phyloP scores from a whole-genome alignment of 2,888 invertebrate genomes.

The Dicyrtoma fusca region DNA sequence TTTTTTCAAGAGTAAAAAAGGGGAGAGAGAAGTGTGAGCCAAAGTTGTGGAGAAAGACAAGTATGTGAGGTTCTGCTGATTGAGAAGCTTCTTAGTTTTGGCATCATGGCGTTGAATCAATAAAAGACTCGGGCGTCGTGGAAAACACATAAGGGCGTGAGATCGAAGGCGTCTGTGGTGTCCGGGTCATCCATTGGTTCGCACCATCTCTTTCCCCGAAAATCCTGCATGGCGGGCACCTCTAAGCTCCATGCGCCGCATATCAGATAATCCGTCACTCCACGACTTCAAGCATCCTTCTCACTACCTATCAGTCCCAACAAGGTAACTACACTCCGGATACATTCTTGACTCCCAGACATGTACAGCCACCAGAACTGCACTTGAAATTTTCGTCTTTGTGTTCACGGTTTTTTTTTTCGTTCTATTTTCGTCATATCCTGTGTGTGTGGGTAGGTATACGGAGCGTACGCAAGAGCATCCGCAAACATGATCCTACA shows the following conservation, averaged over 20 bases:
- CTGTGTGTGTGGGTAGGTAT: background rate
- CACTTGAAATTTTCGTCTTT: background rate
- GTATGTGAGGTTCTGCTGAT: slow-evolving; percentile 19
- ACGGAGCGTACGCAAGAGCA: too few species aligned
- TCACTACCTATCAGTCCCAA: slow-evolving; percentile 13
- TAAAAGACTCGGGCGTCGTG: slow-evolving; percentile 57
- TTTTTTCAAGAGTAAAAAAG: background rate
- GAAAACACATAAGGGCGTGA: slow-evolving; percentile 57
- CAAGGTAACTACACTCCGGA: too few species aligned
- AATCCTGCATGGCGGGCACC: slow-evolving; percentile 56
- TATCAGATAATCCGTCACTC: slow-evolving; percentile 47
- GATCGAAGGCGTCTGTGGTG: slow-evolving; percentile 57
- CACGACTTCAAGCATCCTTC: slow-evolving; percentile 29
- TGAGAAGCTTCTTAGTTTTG: slow-evolving; percentile 33
- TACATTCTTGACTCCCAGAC: too few species aligned
- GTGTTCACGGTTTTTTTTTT: too few species aligned
- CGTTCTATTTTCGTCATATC: too few species aligned
- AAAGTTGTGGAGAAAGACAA: slow-evolving; percentile 29
- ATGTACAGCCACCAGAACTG: too few species aligned
- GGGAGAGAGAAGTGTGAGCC: slow-evolving; percentile 6
- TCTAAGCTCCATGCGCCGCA: slow-evolving; percentile 56
- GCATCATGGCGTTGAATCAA: slow-evolving; percentile 57
- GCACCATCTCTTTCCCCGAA: slow-evolving; percentile 56
- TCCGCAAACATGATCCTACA: too few species aligned
- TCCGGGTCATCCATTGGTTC: slow-evolving; percentile 57